phyloP scores from a whole-genome alignment of 1,140 invertebrate species.

The Cepaea nemoralis region DNA sequence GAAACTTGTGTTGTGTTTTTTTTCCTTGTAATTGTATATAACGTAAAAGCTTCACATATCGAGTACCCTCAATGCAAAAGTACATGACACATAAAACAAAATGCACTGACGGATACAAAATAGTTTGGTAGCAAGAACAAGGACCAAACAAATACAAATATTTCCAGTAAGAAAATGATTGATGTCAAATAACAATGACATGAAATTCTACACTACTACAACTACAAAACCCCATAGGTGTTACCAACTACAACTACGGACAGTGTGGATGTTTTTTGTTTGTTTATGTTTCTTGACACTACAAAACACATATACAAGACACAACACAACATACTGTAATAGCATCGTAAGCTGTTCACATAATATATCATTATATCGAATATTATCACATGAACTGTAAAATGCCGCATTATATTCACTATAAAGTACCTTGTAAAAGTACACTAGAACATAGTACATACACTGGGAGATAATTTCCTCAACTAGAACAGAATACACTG shows the following conservation, averaged over 20 bases:
- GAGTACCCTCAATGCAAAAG: background rate
- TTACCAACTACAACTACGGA: slow-evolving; percentile 9
- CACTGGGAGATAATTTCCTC: too few relatives aligned
- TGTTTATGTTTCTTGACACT: too few relatives aligned
- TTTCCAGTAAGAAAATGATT: background rate
- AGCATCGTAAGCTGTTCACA: background rate
- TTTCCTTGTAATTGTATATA: background rate
- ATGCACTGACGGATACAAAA: background rate
- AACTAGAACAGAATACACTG: too few relatives aligned
- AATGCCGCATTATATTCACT: too few relatives aligned
- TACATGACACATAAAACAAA: background rate
- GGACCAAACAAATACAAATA: background rate
- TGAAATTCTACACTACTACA: background rate
- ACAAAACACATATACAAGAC: background rate
- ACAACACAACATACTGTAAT: background rate
- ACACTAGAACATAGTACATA: too few relatives aligned
- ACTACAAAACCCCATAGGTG: background rate
- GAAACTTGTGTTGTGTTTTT: background rate
- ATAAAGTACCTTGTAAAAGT: too few relatives aligned
- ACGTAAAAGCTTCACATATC: background rate
- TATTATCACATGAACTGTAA: too few relatives aligned
- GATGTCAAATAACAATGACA: background rate
- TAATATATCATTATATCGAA: too few relatives aligned
- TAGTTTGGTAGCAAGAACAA: background rate
- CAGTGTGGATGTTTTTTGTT: background rate